Conservation (phyloP, 2,797 vertebrate species). For the Poecile montanus region DNA sequence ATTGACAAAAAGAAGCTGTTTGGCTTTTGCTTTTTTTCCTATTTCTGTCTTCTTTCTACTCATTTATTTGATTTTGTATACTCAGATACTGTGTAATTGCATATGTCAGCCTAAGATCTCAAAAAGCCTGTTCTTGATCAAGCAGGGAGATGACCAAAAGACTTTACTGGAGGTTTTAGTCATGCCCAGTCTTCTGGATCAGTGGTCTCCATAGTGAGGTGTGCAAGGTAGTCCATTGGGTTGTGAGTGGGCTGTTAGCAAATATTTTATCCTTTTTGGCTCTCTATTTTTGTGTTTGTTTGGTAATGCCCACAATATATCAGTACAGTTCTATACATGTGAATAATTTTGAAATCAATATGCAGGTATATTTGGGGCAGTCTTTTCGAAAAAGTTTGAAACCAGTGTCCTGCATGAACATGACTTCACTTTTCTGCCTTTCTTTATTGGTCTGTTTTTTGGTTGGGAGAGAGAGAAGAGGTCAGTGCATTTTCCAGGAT, state of each 20-base stretch:
- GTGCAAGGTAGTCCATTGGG: not conserved
- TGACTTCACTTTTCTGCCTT: not conserved
- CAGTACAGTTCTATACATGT: not conserved
- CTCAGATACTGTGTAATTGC: not conserved
- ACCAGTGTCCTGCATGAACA: not conserved
- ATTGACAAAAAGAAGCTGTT: not conserved
- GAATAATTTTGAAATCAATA: not conserved
- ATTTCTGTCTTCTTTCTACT: not conserved
- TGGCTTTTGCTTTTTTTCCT: not conserved
- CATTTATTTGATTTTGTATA: not conserved
- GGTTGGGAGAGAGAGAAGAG: not conserved
- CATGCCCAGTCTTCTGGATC: not conserved
- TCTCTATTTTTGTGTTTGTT: not conserved
- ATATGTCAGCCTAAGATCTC: not conserved
- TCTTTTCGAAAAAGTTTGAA: not conserved
- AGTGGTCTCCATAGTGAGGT: not conserved
- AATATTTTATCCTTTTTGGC: not conserved
- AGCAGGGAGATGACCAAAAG: not conserved
- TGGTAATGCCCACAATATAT: not conserved
- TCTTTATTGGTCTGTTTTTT: not conserved
- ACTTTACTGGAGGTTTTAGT: not conserved
- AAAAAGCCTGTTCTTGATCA: not conserved
- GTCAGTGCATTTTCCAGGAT: not conserved
- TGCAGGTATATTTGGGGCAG: accelerated
- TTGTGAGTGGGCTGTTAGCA: not conserved